Conservation (phyloP, 2,113 vertebrate genomes). For the Pseudonaja textilis region DNA sequence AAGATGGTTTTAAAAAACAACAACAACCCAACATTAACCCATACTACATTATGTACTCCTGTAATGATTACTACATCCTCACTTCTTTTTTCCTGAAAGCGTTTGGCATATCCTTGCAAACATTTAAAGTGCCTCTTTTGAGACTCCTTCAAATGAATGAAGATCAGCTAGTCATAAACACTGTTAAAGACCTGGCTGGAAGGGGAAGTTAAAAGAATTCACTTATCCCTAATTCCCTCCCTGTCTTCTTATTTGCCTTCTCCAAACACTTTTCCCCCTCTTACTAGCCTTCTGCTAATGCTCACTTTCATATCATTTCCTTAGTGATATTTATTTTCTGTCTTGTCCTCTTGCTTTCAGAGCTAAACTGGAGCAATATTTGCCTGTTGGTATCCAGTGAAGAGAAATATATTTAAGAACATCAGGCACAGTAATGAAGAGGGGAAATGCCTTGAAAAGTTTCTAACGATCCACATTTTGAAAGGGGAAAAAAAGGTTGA, state of each 20-base stretch:
- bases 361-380: background rate
- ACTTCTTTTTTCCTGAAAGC: conserved; percentile 45
- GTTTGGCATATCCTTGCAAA: conserved; percentile 53
- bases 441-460: conserved; percentile 38
- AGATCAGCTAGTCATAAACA: conserved; percentile 40
- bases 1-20: background rate
- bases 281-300: background rate
- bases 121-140: conserved; percentile 46
- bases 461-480: conserved; percentile 35
- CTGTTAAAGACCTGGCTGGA: conserved; percentile 28
- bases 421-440: background rate
- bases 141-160: conserved; percentile 38
- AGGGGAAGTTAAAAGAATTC: conserved; percentile 39
- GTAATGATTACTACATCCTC: conserved; percentile 55
- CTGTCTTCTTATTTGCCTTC: conserved; percentile 4
- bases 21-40: conserved; percentile 11
- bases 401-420: background rate
- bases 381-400: background rate
- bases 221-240: background rate
- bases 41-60: conserved; percentile 44
- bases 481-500: conserved; percentile 44
- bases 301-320: background rate
- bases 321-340: background rate
- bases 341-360: background rate
- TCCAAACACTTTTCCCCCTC: accelerated